Percentiles rank a stretch among this genome's conserved stretches.
Evolutionary conservation across 2,113 vertebrate genomes (phyloP).

Genomic region (Irena cyanogastra): DNA sequence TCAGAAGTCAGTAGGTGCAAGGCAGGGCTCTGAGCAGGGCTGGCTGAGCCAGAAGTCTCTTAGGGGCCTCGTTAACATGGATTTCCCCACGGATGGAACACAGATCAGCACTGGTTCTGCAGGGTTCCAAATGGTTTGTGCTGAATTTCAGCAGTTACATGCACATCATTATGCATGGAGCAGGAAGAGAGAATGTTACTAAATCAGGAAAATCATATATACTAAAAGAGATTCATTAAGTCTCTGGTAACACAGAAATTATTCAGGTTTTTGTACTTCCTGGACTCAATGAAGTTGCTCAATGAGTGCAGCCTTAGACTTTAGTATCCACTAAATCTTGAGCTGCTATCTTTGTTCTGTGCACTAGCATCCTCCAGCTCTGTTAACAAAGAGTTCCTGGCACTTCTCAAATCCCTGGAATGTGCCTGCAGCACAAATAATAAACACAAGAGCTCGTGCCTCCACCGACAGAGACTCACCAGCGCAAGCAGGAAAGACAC

Average conservation of each 20-base stretch:
- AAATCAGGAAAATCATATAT: not conserved
- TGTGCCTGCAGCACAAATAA: not conserved
- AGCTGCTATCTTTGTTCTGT: not conserved
- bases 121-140: not conserved
- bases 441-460: rapidly evolving
- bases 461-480: not conserved
- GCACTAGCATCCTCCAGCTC: not conserved
- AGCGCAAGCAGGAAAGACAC: not conserved
- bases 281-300: not conserved
- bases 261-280: not conserved
- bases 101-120: not conserved
- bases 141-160: rapidly evolving
- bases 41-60: not conserved
- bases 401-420: not conserved
- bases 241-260: not conserved
- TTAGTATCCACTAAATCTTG: not conserved
- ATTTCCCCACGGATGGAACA: not conserved
- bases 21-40: not conserved
- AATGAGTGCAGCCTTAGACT: not conserved
- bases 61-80: not conserved
- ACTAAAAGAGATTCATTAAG: not conserved
- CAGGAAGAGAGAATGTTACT: not conserved
- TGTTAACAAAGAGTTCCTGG: not conserved
- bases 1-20: not conserved
- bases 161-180: not conserved